phyloP scores from a whole-genome alignment of 2,888 invertebrate species.

The Maniola hyperantus region DNA sequence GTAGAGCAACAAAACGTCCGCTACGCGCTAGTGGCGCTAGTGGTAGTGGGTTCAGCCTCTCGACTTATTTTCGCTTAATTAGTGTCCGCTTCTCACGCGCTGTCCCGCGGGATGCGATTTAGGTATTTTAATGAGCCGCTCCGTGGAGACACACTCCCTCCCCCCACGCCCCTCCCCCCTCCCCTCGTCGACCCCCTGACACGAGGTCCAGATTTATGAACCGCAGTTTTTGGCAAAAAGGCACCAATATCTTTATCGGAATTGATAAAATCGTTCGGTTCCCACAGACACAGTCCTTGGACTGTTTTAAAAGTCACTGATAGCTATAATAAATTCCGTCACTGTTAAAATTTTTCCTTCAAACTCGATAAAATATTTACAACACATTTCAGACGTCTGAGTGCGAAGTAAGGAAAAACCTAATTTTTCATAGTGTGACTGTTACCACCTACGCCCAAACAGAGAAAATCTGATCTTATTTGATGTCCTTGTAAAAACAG shows the following conservation, averaged over 20 bases:
- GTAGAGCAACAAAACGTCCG: neutral
- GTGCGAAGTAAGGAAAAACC: too few relatives aligned
- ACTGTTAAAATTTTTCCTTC: too few relatives aligned
- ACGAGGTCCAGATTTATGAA: constrained; percentile 36
- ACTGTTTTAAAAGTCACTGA: too few relatives aligned
- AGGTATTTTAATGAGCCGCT: constrained; percentile 74
- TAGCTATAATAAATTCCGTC: too few relatives aligned
- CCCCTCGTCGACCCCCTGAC: constrained; percentile 28
- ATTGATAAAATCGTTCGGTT: neutral
- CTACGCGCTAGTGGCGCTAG: too few relatives aligned
- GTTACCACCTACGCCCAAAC: too few relatives aligned
- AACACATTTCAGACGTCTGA: too few relatives aligned
- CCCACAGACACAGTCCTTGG: neutral
- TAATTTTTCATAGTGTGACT: too few relatives aligned
- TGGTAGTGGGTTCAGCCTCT: constrained; percentile 20
- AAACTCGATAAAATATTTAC: too few relatives aligned
- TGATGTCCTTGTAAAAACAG: too few relatives aligned
- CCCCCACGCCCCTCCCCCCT: too few relatives aligned
- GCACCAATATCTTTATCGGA: neutral
- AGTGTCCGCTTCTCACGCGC: constrained; percentile 65
- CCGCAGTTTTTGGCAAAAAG: constrained; percentile 39
- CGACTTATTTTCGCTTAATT: constrained; percentile 59
- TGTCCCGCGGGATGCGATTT: constrained; percentile 51
- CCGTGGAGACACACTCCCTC: constrained; percentile 33
- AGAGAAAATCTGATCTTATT: too few relatives aligned